These are phyloP conservation scores for Pristionchus pacificus DNA, from an alignment of 1,140 invertebrate species.

Conservation along the genomic window DNA sequence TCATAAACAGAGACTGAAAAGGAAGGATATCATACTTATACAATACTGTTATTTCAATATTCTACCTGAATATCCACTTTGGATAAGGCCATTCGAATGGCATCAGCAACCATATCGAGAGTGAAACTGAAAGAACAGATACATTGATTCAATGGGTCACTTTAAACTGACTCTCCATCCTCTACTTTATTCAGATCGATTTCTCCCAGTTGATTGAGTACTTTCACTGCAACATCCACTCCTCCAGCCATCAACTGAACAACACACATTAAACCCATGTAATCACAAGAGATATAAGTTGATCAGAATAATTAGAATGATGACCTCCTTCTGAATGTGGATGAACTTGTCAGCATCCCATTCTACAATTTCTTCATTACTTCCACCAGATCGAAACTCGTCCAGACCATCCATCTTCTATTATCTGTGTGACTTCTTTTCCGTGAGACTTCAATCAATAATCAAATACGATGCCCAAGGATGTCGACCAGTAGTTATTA, in stretches of 20 bases:
- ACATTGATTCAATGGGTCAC: neutral
- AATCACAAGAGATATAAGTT: no score
- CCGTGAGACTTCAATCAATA: no score
- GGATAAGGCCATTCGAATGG: neutral
- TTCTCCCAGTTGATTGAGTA: neutral
- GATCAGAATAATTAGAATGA: neutral
- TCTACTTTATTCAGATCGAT: neutral
- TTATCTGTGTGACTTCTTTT: slow-evolving; percentile 50
- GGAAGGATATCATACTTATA: neutral
- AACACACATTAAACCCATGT: neutral
- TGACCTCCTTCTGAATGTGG: neutral
- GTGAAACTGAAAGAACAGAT: neutral
- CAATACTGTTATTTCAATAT: no score
- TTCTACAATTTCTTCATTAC: neutral
- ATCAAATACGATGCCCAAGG: no score
- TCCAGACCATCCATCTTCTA: neutral
- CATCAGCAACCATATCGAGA: neutral
- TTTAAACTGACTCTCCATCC: neutral
- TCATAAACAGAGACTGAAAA: neutral
- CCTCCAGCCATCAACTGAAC: neutral
- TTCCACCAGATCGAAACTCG: neutral
- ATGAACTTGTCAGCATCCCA: neutral
- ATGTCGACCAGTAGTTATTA: no score
- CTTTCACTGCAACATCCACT: neutral
- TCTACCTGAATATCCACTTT: neutral